Percentiles rank a stretch among this genome's conserved stretches.
Conservation (phyloP, 2,888 invertebrate species). For the Lithophane semibrunnea region DNA sequence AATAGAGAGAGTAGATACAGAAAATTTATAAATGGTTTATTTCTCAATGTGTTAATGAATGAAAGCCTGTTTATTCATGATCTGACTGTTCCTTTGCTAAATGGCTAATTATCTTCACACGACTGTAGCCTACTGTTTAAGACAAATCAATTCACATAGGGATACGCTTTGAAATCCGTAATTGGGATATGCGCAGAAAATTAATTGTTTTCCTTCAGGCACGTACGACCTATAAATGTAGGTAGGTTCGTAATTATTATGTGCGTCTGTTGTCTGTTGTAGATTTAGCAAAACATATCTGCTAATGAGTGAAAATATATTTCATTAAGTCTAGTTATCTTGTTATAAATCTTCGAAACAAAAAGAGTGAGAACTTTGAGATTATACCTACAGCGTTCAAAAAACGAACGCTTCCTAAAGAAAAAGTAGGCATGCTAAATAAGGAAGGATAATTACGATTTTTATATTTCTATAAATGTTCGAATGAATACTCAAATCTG, state of each 20-base stretch:
- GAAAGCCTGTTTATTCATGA: background rate
- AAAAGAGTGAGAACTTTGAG: background rate
- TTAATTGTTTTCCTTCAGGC: constrained; percentile 58
- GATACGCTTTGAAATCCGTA: constrained; percentile 56
- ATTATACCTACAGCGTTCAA: background rate
- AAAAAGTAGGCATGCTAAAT: background rate
- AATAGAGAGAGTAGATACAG: background rate
- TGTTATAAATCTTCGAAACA: constrained; percentile 15
- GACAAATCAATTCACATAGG: constrained; percentile 58
- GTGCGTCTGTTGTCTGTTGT: background rate
- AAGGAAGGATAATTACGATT: background rate
- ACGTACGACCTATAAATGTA: background rate
- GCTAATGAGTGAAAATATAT: constrained; percentile 10
- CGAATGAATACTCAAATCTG: too few species aligned
- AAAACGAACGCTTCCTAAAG: background rate
- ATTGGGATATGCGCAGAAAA: constrained; percentile 41
- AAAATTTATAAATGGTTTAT: background rate
- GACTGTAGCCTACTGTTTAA: constrained; percentile 36
- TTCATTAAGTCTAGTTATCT: background rate
- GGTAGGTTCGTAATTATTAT: background rate
- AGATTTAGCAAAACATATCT: constrained; percentile 20
- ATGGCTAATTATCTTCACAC: constrained; percentile 55
- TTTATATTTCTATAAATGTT: background rate
- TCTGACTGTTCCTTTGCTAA: background rate
- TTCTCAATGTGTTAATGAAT: background rate